phyloP scores from a whole-genome alignment of 2,113 vertebrate species.

The Chlamydotis undulata region DNA sequence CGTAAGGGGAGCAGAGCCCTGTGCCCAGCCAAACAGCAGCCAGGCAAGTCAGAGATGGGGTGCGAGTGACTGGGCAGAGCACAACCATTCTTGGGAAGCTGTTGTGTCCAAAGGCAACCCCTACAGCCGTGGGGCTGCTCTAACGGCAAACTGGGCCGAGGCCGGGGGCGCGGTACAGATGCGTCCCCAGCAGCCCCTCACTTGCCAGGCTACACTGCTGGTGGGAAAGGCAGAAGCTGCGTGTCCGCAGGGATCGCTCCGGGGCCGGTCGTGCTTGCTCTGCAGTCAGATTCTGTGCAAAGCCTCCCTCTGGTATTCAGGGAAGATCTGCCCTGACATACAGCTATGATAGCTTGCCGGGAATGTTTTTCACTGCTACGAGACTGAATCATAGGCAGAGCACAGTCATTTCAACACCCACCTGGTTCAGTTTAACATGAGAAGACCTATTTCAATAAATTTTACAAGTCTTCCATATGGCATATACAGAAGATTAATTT shows the following conservation, averaged over 20 bases:
- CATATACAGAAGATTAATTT: conserved; percentile 1
- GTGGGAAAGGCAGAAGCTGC: neutral
- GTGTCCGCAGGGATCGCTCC: neutral
- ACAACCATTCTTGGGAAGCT: neutral
- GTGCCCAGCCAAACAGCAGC: neutral
- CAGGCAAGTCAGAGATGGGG: neutral
- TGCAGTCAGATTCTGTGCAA: neutral
- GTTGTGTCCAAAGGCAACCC: neutral
- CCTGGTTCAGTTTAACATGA: conserved; percentile 13
- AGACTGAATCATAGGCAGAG: conserved; percentile 17
- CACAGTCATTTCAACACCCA: conserved; percentile 39
- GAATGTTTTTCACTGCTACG: neutral
- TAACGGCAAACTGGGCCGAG: neutral
- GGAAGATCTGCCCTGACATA: neutral
- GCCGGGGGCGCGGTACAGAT: neutral
- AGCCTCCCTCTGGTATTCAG: neutral
- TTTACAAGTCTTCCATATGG: conserved; percentile 18
- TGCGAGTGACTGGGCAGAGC: rapidly evolving
- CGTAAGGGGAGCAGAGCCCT: neutral
- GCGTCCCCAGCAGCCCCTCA: rapidly evolving
- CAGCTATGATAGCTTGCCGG: neutral
- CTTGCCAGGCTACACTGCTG: rapidly evolving
- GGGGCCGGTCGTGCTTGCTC: rapidly evolving
- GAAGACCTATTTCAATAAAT: conserved; percentile 23
- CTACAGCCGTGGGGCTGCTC: neutral